Evolutionary conservation across 2,888 invertebrate genomes (phyloP).

Genomic region (Dicyrtoma fusca): DNA sequence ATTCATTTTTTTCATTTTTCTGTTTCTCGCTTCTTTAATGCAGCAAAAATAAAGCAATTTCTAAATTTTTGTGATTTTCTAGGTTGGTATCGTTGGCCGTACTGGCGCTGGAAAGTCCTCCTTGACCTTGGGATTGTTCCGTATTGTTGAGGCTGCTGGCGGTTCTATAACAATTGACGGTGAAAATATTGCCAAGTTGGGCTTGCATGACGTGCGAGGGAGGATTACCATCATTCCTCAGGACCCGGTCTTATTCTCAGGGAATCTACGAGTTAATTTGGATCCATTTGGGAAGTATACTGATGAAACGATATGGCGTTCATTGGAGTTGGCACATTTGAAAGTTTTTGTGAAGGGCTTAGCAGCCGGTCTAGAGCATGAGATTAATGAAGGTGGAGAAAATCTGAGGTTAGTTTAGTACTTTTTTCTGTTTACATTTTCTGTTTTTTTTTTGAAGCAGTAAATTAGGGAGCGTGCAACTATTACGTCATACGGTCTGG

Average conservation of each 20-base stretch:
- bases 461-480: no score
- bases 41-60: not conserved
- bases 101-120: slow-evolving; percentile 93
- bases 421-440: no score
- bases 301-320: slow-evolving; percentile 64
- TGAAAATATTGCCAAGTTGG: slow-evolving; percentile 77
- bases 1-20: no score
- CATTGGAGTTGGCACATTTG: slow-evolving; percentile 64
- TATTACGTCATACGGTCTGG: no score
- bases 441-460: no score
- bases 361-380: slow-evolving; percentile 58
- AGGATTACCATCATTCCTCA: slow-evolving; percentile 76
- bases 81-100: slow-evolving; percentile 60
- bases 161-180: slow-evolving; percentile 84
- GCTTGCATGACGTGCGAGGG: slow-evolving; percentile 81
- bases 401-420: slow-evolving; percentile 54
- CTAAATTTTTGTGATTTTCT: slow-evolving; percentile 12
- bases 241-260: slow-evolving; percentile 67
- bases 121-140: slow-evolving; percentile 82
- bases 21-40: slow-evolving; percentile 67
- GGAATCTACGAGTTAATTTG: slow-evolving; percentile 65
- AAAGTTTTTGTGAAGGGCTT: slow-evolving; percentile 58
- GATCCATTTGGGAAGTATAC: slow-evolving; percentile 63
- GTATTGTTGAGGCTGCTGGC: slow-evolving; percentile 82
- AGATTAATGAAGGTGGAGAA: slow-evolving; percentile 60